A percentile compares a stretch with the other conserved stretches of the same genome.
Conservation (phyloP, 2,113 vertebrate species). For the Trematomus loennbergii region DNA sequence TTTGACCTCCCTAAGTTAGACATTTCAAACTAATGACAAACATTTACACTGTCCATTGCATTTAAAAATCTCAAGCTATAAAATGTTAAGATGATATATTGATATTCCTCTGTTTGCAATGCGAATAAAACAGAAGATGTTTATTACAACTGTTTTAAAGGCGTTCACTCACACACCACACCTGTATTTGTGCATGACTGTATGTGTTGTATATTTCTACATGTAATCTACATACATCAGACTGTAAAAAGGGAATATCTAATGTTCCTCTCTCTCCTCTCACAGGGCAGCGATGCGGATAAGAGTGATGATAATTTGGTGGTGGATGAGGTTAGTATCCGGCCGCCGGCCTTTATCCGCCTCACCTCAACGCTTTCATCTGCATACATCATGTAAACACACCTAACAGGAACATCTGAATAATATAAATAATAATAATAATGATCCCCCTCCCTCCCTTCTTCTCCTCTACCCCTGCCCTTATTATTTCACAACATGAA, state of each 20-base stretch:
- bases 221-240: conserved; percentile 55
- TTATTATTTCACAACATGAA: conserved; percentile 11
- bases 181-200: neutral
- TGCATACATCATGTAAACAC: conserved; percentile 73
- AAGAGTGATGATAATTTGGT: conserved; percentile 96
- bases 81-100: conserved; percentile 12
- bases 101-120: neutral
- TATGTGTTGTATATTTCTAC: conserved; percentile 34
- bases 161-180: neutral
- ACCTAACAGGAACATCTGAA: conserved; percentile 64
- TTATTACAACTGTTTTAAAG: neutral
- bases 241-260: conserved; percentile 23
- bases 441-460: conserved; percentile 11
- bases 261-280: conserved; percentile 45
- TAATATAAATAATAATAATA: conserved; percentile 49
- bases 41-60: neutral
- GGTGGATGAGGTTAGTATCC: conserved; percentile 88
- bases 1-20: conserved; percentile 26
- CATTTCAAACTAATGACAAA: conserved; percentile 21
- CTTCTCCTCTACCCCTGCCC: conserved; percentile 28
- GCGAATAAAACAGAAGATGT: neutral
- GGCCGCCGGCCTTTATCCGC: conserved; percentile 47
- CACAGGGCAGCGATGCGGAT: conserved; percentile 92
- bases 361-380: conserved; percentile 68
- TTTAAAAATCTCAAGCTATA: no score